phyloP scores from a whole-genome alignment of 92 coral and sea anemone species.

The Ricordea florida region DNA sequence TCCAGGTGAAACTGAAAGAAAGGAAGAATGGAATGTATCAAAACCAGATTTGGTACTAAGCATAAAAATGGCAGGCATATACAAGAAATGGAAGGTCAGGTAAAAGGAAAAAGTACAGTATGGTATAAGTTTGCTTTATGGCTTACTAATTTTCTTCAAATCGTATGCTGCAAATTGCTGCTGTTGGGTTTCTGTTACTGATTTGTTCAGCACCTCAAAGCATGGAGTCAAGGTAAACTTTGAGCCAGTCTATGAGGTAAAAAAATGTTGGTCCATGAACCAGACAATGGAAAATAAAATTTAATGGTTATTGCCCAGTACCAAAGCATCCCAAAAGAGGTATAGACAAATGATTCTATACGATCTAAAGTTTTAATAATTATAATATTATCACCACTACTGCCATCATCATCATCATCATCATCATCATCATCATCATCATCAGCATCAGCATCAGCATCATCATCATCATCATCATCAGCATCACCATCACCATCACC shows the following conservation, averaged over 20 bases:
- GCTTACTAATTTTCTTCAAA: constrained; percentile 68
- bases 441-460: too few species aligned
- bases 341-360: too few species aligned
- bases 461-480: too few species aligned
- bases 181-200: constrained; percentile 22
- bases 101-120: background rate
- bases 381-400: too few species aligned
- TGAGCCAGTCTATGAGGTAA: constrained; percentile 65
- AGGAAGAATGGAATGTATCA: background rate
- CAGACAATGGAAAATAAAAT: background rate
- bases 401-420: too few species aligned
- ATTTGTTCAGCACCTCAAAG: constrained; percentile 30
- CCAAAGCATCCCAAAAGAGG: too few species aligned
- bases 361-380: background rate
- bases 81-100: too few species aligned
- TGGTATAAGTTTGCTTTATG: background rate
- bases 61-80: background rate
- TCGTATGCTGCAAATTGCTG: constrained; percentile 82
- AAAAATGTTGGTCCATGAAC: too few species aligned
- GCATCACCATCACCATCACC: too few species aligned
- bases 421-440: too few species aligned
- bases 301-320: background rate
- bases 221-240: constrained; percentile 72
- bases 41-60: background rate
- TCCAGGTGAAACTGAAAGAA: constrained; percentile 19